A percentile compares a stretch with the other conserved stretches of the same genome.
These are phyloP conservation scores for Penaeus monodon DNA, from an alignment of 2,888 invertebrate species.

Conservation along the genomic window DNA sequence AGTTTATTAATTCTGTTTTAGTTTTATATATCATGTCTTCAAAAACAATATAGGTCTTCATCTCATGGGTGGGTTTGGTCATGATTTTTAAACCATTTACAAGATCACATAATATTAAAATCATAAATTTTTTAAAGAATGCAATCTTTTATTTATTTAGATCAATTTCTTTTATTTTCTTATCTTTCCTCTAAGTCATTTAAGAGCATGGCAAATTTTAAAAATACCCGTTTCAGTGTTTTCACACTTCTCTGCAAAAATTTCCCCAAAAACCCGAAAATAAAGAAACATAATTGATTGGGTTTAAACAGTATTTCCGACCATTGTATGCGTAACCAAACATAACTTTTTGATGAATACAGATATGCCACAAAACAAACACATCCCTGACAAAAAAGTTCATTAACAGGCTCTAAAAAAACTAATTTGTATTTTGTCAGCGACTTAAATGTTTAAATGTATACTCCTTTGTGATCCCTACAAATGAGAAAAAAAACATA, in stretches of 20 bases:
- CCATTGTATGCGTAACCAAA: background rate
- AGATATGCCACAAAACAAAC: background rate
- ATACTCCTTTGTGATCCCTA: background rate
- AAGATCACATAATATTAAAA: too few relatives aligned
- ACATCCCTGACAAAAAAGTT: too few relatives aligned
- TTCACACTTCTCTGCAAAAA: constrained; percentile 85
- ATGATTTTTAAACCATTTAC: too few relatives aligned
- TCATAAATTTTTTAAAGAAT: background rate
- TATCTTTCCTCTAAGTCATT: constrained; percentile 70
- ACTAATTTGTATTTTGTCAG: background rate
- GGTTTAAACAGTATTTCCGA: background rate
- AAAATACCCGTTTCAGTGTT: constrained; percentile 85
- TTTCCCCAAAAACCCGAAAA: constrained; percentile 93
- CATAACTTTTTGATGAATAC: background rate
- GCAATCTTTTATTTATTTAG: background rate
- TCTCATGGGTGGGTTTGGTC: too few relatives aligned
- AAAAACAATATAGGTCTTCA: too few relatives aligned
- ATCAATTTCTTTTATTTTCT: background rate
- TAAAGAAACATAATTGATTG: constrained; percentile 70
- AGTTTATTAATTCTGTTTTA: too few relatives aligned
- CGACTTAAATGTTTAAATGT: background rate
- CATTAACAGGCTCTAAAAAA: too few relatives aligned
- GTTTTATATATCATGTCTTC: too few relatives aligned
- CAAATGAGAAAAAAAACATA: constrained; percentile 68
- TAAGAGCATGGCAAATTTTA: constrained; percentile 87